Evolutionary conservation across 2,888 invertebrate species (phyloP).

Genomic region (Platycheirus albimanus): DNA sequence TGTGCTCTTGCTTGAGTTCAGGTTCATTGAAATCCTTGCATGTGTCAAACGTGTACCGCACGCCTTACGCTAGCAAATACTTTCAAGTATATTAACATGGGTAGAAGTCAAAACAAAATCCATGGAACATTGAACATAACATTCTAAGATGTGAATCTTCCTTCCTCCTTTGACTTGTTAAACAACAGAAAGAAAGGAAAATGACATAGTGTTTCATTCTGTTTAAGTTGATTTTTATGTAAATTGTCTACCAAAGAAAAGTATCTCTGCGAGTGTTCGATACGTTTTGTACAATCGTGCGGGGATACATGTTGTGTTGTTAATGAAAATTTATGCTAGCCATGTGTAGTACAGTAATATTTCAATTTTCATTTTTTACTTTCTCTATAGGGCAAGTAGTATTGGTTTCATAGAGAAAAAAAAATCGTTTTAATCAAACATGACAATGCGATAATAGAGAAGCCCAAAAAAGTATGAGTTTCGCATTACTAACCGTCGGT

Average conservation of each 20-base stretch:
- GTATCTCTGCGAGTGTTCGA: conserved; percentile 20
- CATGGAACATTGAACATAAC: conserved; percentile 62
- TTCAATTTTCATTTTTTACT: no score
- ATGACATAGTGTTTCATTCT: conserved; percentile 39
- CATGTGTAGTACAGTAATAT: no score
- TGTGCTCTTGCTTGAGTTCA: conserved; percentile 36
- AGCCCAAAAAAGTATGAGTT: no score
- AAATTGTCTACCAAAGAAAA: conserved; percentile 38
- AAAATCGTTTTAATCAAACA: no score
- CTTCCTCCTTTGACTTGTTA: not conserved
- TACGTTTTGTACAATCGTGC: conserved; percentile 1
- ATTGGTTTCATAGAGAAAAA: no score
- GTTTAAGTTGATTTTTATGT: conserved; percentile 68
- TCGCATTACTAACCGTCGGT: no score
- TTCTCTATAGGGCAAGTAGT: no score
- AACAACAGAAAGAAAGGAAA: conserved; percentile 20
- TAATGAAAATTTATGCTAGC: conserved; percentile 60
- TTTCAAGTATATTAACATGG: conserved; percentile 33
- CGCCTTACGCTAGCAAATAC: conserved; percentile 41
- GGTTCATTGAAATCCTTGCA: conserved; percentile 65
- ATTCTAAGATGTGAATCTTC: conserved; percentile 31
- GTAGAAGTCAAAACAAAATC: conserved; percentile 20
- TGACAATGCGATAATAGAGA: no score
- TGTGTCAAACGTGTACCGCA: conserved; percentile 55
- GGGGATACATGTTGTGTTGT: conserved; percentile 19